These are phyloP conservation scores for Epizoanthus ramosus DNA, from an alignment of 92 coral and sea anemone genomes.

Conservation along the genomic window DNA sequence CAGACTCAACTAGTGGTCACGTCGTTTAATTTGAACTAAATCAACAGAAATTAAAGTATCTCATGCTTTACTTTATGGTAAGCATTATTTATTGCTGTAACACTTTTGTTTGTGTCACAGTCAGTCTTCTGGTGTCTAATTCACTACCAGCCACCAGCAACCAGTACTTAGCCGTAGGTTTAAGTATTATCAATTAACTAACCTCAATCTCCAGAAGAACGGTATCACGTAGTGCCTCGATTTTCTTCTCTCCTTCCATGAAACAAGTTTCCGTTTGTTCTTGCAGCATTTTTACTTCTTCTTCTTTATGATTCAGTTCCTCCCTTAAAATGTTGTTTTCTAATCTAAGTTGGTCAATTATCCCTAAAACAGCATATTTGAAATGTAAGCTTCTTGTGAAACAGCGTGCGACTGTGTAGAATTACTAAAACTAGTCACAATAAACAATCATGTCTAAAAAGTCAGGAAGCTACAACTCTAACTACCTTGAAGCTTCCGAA, in stretches of 20 bases:
- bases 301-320: constrained; percentile 51
- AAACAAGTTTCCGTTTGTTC: constrained; percentile 25
- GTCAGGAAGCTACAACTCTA: not conserved
- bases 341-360: constrained; percentile 67
- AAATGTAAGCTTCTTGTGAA: too few relatives aligned
- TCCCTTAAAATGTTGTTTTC: constrained; percentile 58
- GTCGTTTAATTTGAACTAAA: too few relatives aligned
- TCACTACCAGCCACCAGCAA: too few relatives aligned
- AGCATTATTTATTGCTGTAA: too few relatives aligned
- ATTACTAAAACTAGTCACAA: too few relatives aligned
- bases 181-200: not conserved
- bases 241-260: constrained; percentile 52
- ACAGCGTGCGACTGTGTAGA: too few relatives aligned
- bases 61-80: too few relatives aligned
- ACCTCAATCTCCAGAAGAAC: constrained; percentile 64
- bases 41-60: too few relatives aligned
- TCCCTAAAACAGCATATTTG: constrained; percentile 28
- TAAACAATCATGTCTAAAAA: not conserved
- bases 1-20: too few relatives aligned
- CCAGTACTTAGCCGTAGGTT: not conserved
- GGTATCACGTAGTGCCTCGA: constrained; percentile 47
- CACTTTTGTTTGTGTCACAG: too few relatives aligned
- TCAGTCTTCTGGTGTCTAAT: too few relatives aligned
- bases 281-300: constrained; percentile 49
- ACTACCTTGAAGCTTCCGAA: constrained; percentile 82